phyloP scores from a whole-genome alignment of 2,113 vertebrate species.

The Dermatemys mawii region DNA sequence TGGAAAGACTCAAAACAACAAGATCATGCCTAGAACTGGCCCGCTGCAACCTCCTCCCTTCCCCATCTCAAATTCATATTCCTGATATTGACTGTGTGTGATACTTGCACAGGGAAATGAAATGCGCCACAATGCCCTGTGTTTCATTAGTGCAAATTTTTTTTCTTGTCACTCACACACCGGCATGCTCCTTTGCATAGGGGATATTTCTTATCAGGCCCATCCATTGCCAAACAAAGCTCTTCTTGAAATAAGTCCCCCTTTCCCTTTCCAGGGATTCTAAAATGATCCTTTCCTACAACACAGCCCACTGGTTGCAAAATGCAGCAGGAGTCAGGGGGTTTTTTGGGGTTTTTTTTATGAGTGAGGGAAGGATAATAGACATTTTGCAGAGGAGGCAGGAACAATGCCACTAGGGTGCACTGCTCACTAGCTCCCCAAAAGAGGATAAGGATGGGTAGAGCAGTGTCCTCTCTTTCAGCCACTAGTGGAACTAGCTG shows the following conservation, averaged over 20 bases:
- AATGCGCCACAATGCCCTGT: neutral
- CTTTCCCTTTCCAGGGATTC: neutral
- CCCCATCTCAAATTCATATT: neutral
- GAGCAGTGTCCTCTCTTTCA: neutral
- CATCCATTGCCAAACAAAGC: neutral
- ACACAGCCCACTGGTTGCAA: neutral
- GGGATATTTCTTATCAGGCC: neutral
- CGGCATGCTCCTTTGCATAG: neutral
- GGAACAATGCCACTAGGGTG: neutral
- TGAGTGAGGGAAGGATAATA: neutral
- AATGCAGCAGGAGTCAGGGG: neutral
- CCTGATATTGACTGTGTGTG: neutral
- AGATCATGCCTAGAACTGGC: neutral
- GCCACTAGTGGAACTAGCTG: neutral
- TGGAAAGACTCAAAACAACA: neutral
- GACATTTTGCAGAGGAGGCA: neutral
- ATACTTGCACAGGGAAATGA: neutral
- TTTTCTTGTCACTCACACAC: neutral
- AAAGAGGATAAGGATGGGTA: neutral
- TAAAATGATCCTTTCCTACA: neutral
- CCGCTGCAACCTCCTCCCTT: neutral
- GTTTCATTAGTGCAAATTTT: neutral
- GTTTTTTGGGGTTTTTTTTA: neutral
- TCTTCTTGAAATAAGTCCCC: rapidly evolving
- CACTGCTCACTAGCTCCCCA: neutral